Evolutionary conservation across 2,797 vertebrate species (phyloP), one percentile per base, ranked within the genome.

Genomic region (Cetoscarus ocellatus): DNA sequence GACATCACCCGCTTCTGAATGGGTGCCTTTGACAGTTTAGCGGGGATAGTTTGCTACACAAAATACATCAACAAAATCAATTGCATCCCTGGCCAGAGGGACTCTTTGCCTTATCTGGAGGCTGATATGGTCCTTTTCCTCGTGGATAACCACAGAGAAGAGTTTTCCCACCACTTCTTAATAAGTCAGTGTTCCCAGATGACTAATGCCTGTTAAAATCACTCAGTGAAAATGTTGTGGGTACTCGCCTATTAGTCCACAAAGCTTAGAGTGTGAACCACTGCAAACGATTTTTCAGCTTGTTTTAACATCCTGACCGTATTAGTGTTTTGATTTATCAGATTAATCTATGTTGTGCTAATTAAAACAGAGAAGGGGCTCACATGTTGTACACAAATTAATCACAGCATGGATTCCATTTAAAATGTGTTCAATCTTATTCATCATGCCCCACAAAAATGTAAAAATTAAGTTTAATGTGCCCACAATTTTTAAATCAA

Each of bases 1-100:
- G 91, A 93, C 80, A 70, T 88, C 84, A 88, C 44, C 50, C 0
- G 42, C 48, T 35, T 10, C 48, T 93, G 85, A 95, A 94, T 85
- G 69, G 80, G 51, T 0, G 77, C 83, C 89, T 92, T 94, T 93
- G 83, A 92, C 45, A 3, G 48, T 63, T 60, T 44, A 59, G 34
- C 11, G 9, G 60, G 34, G 49, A 52, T 11, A 34, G 50, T 55
- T 73, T 9, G 44, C 57, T 64, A 56, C 5, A 5, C 47, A 50
- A 44, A 70, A 49, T 3, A 17, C 67, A 75, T 87, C 85, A 85
- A 81, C 82, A 68, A 84, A 87, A 86, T 75, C 73, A 77, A 73
- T 76, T 62, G 19, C 64, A 15, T 51, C 59, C 55, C 58, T 66
- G 67, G 82, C 65, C 74, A 72, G 69, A 11, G 38, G 73, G 63